Evolutionary conservation across 2,113 vertebrate species (phyloP).

Genomic region (Heloderma charlesbogerti): DNA sequence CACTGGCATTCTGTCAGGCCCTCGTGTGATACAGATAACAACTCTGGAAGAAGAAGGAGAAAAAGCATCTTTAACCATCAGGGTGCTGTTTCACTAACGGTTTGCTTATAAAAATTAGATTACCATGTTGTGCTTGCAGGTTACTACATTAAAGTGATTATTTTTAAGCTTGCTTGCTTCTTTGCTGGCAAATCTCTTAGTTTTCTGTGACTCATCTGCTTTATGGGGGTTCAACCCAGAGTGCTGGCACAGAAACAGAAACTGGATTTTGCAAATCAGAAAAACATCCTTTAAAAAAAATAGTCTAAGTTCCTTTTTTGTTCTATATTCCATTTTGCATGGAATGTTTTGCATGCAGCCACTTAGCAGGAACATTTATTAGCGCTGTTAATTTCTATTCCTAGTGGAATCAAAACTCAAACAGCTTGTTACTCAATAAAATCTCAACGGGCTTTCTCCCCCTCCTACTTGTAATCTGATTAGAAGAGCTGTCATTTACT

Average conservation of each 20-base stretch:
- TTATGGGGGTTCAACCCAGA: conserved; percentile 64
- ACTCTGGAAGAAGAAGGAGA: not conserved
- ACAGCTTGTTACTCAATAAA: conserved; percentile 33
- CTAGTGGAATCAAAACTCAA: conserved; percentile 50
- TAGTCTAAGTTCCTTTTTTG: conserved; percentile 61
- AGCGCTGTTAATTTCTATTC: conserved; percentile 61
- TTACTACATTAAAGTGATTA: conserved; percentile 38
- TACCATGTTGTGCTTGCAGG: conserved; percentile 13
- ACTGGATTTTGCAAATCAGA: conserved; percentile 64
- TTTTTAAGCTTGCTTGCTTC: conserved; percentile 9
- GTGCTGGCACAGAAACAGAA: conserved; percentile 68
- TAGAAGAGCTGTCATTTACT: conserved; percentile 21
- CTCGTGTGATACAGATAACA: not conserved
- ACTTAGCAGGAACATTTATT: conserved; percentile 61
- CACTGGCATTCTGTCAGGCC: conserved; percentile 24
- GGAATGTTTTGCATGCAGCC: conserved; percentile 50
- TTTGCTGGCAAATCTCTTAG: conserved; percentile 60
- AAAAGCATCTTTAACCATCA: not conserved
- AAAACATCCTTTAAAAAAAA: conserved; percentile 43
- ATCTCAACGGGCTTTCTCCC: conserved; percentile 1
- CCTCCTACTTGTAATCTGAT: conserved; percentile 36
- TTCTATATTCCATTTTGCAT: conserved; percentile 56
- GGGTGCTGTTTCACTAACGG: conserved; percentile 7
- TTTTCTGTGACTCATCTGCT: conserved; percentile 64
- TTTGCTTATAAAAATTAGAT: conserved; percentile 22